Evolutionary conservation across 2,797 vertebrate genomes (phyloP), one percentile per base, ranked within the genome.

Genomic region (Aplochiton taeniatus): DNA sequence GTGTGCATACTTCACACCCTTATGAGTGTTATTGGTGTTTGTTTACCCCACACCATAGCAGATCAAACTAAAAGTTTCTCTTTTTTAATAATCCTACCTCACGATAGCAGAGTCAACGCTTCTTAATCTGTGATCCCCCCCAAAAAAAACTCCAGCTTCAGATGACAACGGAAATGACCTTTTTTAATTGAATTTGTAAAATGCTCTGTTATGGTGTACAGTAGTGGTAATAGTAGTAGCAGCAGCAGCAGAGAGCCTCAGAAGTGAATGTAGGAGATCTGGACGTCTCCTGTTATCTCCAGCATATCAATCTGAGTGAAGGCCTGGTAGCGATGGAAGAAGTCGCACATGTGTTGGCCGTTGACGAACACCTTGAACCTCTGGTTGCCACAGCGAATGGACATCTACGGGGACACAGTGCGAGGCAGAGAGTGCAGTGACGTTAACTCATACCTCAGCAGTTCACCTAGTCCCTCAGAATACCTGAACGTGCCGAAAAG

Each of bases 261-360:
- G 75, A 91, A 90, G 72, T 95, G 93, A 52, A 96, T 87, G 54
- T 94, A 95, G 16, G 94, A 94, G 72, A 95, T 84, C 70, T 86
- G 86, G 17, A 95, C 74, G 3, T 95, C 85, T 4, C 94, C 95
- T 0, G 81, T 59, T 0, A 96, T 83, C 57, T 95, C 91, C 73
- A 95, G 59, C 10, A 14, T 67, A 81, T 94, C 88, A 0, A 95
- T 83, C 44, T 79, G 80, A 9, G 63, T 84, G 80, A 93, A 91
- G 58, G 82, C 68, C 0, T 61, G 59, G 17, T 81, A 13, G 13
- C 93, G 91, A 69, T 96, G 94, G 46, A 0, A 8, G 72, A 76
- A 95, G 83, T 94, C 81, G 0, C 93, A 94, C 82, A 94, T 19
- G 42, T 91, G 93, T 77, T 95, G 90, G 9, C 92, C 93, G 0